A percentile compares a stretch with the other conserved stretches of the same genome.
phyloP scores from a whole-genome alignment of 2,797 vertebrate genomes.

The Phyllotis vaccarum region DNA sequence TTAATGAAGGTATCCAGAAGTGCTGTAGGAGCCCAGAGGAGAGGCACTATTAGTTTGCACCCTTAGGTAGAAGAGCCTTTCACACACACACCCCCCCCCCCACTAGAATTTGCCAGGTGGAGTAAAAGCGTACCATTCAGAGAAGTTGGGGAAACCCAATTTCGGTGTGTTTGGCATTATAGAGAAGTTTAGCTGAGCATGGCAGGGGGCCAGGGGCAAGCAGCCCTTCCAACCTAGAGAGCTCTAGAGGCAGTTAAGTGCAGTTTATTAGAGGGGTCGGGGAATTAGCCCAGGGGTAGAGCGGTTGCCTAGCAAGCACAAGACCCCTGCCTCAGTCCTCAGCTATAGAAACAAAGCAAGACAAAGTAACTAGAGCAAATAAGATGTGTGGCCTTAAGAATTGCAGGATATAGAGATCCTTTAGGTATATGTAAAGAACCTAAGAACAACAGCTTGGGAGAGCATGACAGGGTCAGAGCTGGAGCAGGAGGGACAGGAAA shows the following conservation, averaged over 20 bases:
- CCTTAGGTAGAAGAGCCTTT: not conserved
- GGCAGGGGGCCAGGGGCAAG: no score
- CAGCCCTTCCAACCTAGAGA: not conserved
- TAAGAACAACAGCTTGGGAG: not conserved
- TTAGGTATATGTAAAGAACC: not conserved
- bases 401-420: conserved; percentile 23
- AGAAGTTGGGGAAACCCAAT: not conserved
- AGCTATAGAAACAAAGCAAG: not conserved
- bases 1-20: not conserved
- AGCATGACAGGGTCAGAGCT: not conserved
- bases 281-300: not conserved
- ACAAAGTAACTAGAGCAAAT: not conserved
- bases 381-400: not conserved
- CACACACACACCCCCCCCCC: no score
- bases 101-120: not conserved
- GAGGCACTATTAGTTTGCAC: no score
- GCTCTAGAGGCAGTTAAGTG: no score
- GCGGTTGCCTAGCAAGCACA: not conserved
- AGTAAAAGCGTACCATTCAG: not conserved
- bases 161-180: not conserved
- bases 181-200: not conserved
- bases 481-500: not conserved
- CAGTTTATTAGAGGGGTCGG: not conserved
- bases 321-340: not conserved
- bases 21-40: not conserved